phyloP scores from a whole-genome alignment of 2,888 invertebrate species.

The Monopis laevigella region DNA sequence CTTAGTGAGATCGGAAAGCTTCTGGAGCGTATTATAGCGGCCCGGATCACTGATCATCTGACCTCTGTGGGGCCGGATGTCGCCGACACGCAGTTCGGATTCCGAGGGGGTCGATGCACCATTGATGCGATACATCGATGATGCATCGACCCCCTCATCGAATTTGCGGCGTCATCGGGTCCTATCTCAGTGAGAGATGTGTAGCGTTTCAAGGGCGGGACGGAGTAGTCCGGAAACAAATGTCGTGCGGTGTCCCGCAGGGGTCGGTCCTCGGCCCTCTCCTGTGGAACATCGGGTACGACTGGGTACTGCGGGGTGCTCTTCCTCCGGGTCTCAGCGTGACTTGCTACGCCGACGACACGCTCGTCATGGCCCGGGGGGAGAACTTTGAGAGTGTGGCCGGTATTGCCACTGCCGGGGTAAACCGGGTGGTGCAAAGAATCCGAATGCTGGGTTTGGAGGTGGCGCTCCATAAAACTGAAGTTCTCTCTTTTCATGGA shows the following conservation, averaged over 20 bases:
- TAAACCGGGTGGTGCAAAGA: neutral
- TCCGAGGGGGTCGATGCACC: conserved; percentile 4
- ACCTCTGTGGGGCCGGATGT: neutral
- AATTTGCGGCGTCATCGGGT: conserved; percentile 12
- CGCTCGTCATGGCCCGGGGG: conserved; percentile 13
- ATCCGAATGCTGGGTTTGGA: neutral
- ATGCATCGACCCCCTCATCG: conserved; percentile 20
- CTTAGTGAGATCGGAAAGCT: conserved; percentile 6
- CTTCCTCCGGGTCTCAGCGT: neutral
- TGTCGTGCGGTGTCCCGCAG: conserved; percentile 17
- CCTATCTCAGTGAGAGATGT: conserved; percentile 13
- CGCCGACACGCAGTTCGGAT: conserved; percentile 2
- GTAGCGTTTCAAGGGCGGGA: neutral
- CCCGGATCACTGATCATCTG: neutral
- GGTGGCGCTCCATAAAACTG: neutral
- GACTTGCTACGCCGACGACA: conserved; percentile 18
- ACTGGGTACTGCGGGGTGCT: conserved; percentile 13
- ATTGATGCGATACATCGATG: neutral
- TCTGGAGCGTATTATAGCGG: conserved; percentile 1
- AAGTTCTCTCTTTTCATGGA: neutral
- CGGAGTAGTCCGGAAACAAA: neutral
- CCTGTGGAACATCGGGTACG: conserved; percentile 14
- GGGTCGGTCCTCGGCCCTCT: conserved; percentile 18
- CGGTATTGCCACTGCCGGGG: neutral
- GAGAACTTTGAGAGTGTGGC: neutral